A percentile compares a stretch with the other conserved stretches of the same genome.
These are phyloP conservation scores for Pimephales promelas DNA, from an alignment of 2,113 vertebrate species.

Conservation along the genomic window DNA sequence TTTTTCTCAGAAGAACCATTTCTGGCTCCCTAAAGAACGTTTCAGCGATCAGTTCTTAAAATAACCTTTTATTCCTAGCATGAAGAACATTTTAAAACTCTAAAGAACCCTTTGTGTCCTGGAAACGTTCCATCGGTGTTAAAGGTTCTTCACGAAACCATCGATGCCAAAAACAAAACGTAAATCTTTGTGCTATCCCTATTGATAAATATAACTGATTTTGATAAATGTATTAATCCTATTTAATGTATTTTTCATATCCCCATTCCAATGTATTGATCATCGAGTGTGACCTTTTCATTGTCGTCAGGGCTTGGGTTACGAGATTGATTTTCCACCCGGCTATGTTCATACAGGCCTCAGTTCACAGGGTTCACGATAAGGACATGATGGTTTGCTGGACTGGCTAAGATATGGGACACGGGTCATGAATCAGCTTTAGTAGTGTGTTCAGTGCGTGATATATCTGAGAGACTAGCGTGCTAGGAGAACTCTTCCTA, in stretches of 20 bases:
- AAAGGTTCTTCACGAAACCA: no score
- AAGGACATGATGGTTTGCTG: constrained; percentile 60
- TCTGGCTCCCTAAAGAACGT: no score
- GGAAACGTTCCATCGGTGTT: no score
- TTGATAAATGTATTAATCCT: background rate
- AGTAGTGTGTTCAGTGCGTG: background rate
- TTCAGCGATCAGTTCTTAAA: no score
- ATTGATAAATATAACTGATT: no score
- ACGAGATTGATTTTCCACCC: constrained; percentile 57
- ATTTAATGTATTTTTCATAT: constrained; percentile 21
- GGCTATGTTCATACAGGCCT: constrained; percentile 67
- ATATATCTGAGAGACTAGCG: background rate
- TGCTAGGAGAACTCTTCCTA: background rate
- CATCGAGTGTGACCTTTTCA: constrained; percentile 62
- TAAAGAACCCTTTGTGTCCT: no score
- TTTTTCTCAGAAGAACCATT: no score
- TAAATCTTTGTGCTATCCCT: no score
- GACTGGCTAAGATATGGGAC: constrained; percentile 64
- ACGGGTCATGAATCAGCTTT: constrained; percentile 64
- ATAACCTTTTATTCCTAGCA: no score
- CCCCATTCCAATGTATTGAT: constrained; percentile 4
- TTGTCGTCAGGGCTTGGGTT: constrained; percentile 49
- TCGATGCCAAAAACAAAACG: no score
- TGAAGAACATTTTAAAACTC: no score
- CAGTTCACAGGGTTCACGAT: constrained; percentile 65